Evolutionary conservation across 2,888 invertebrate species (phyloP), one percentile per base, ranked within the genome.

Genomic region (Agrilus mali): DNA sequence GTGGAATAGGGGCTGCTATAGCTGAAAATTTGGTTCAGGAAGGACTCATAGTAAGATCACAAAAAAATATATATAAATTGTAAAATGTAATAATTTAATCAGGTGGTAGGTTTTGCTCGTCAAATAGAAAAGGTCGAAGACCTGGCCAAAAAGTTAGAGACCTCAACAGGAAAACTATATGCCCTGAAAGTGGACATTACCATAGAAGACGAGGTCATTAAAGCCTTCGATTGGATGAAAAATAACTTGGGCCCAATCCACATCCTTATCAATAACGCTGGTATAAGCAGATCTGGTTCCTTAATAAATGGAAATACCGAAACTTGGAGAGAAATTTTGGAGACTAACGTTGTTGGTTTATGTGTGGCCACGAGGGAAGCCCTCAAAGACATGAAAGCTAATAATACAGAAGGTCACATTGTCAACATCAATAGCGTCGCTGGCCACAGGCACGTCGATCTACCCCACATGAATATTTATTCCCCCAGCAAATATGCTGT

Each of bases 1-100:
- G 70, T 0, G 78, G 78, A 6, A 77, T 79, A 42, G 78, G 74
- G 12, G 68, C 67, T 3, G 68, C 67, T 4, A 64, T 71, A 36
- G 62, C 61, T 7, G 52, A 60, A 47, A 64, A 66, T 41, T 58
- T 75, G 34, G 62, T 68, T 1, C 56, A 61, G 32, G 59, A 64
- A 4, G 77, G 75, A 1, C 50, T 77, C 39, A 38, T 40, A 34
- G 48, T 48, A 48, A 43, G 12, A 41, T n/a, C n/a, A n/a, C n/a
- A 22, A 35, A 20, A 20, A 20, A 20, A 20, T 4, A 20, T n/a
- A n/a, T n/a, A n/a, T n/a, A n/a, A n/a, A n/a, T n/a, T n/a, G n/a
- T n/a, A n/a, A n/a, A n/a, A n/a, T n/a, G n/a, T n/a, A n/a, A 27
- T 33, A 36, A 39, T 22, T 4, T 20, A 20, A 22, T 33, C 12